Evolutionary conservation across 2,113 vertebrate species (phyloP).

Genomic region (Clarias magur): DNA sequence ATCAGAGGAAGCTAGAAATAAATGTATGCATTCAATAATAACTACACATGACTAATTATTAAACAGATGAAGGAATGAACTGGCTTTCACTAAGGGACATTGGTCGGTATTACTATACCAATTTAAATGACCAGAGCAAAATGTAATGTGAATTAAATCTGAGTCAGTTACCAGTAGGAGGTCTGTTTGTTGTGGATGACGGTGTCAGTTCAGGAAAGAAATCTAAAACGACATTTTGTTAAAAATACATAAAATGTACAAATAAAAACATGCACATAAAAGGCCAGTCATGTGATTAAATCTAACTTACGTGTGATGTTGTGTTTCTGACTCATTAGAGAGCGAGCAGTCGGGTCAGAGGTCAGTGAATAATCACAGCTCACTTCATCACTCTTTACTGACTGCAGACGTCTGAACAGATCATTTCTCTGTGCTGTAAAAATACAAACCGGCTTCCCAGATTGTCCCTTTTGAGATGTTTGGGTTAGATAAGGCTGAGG

Average conservation of each 20-base stretch:
- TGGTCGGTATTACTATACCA: neutral
- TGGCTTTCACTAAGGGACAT: neutral
- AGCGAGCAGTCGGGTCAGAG: too few relatives aligned
- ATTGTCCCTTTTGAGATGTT: neutral
- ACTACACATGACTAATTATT: neutral
- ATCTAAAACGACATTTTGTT: neutral
- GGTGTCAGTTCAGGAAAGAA: neutral
- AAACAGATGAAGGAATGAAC: neutral
- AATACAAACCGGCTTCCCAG: rapidly evolving
- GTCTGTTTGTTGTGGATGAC: neutral
- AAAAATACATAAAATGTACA: neutral
- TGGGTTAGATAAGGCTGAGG: neutral
- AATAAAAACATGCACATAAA: neutral
- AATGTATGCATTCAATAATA: neutral
- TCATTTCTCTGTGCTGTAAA: neutral
- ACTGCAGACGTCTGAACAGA: constrained; percentile 5
- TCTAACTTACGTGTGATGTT: too few relatives aligned
- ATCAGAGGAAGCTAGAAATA: neutral
- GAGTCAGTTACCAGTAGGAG: neutral
- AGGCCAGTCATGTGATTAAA: neutral
- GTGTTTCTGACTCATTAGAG: too few relatives aligned
- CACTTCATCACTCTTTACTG: neutral
- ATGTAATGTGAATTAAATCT: neutral
- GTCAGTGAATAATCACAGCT: too few relatives aligned
- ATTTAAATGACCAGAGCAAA: neutral